These are phyloP conservation scores for Acrocera orbiculus DNA, from an alignment of 2,888 invertebrate species.

Conservation along the genomic window DNA sequence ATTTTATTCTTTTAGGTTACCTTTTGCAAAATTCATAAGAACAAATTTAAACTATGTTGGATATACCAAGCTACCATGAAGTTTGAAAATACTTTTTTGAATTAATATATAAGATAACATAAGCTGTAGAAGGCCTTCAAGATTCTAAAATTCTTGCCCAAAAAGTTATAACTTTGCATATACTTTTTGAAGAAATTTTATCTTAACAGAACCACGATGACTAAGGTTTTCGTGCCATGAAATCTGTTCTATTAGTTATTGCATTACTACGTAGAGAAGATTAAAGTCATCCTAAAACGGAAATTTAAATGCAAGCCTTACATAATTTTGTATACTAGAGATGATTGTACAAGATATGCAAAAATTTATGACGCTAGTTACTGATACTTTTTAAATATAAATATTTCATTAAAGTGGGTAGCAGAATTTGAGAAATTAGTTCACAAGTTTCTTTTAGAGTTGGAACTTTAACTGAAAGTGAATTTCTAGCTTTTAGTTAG, in stretches of 20 bases:
- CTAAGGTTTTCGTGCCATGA: constrained; percentile 94
- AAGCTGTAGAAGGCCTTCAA: constrained; percentile 92
- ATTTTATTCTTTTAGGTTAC: constrained; percentile 54
- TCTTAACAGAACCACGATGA: constrained; percentile 96
- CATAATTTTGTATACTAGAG: too few species aligned
- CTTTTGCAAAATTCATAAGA: constrained; percentile 86
- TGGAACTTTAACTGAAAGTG: too few species aligned
- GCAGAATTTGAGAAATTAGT: too few species aligned
- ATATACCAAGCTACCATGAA: constrained; percentile 70
- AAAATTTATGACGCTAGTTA: too few species aligned
- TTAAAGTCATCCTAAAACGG: constrained; percentile 68
- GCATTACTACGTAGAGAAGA: constrained; percentile 78
- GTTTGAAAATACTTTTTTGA: constrained; percentile 54
- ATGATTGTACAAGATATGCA: too few species aligned
- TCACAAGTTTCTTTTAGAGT: too few species aligned
- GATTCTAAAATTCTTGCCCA: constrained; percentile 79
- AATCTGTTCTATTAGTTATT: constrained; percentile 88
- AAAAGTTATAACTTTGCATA: constrained; percentile 90
- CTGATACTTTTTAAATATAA: too few species aligned
- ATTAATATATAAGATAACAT: constrained; percentile 93
- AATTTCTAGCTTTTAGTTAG: too few species aligned
- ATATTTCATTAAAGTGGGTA: too few species aligned
- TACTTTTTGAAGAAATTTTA: constrained; percentile 72
- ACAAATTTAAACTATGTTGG: constrained; percentile 98
- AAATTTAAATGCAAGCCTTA: constrained; percentile 85